phyloP scores from a whole-genome alignment of 2,113 vertebrate genomes.

The Spilogale gracilis region DNA sequence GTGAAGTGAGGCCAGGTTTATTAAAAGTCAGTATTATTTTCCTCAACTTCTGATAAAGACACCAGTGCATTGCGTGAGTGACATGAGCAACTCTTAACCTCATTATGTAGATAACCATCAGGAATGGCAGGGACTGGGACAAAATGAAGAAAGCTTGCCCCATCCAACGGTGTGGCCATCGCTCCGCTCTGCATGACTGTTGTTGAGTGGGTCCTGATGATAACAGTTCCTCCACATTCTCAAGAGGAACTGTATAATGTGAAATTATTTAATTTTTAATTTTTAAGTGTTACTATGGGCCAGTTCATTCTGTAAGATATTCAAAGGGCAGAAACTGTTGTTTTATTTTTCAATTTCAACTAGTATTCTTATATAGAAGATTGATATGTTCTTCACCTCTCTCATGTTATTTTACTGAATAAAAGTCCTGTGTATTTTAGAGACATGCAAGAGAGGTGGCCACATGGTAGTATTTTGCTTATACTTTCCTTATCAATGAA shows the following conservation, averaged over 20 bases:
- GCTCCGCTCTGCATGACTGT: not conserved
- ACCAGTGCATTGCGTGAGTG: not conserved
- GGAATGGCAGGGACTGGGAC: not conserved
- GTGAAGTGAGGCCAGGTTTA: not conserved
- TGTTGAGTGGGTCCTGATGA: not conserved
- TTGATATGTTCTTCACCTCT: accelerated
- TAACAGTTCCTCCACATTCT: not conserved
- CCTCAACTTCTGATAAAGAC: not conserved
- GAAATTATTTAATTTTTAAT: not conserved
- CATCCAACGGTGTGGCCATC: not conserved
- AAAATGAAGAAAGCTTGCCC: not conserved
- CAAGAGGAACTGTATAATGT: not conserved
- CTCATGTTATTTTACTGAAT: not conserved
- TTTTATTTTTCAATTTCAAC: not conserved
- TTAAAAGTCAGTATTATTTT: not conserved
- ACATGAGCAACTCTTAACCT: not conserved
- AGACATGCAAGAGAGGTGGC: not conserved
- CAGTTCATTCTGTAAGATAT: not conserved
- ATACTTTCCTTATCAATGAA: not conserved
- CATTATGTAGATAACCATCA: not conserved
- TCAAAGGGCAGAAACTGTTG: not conserved
- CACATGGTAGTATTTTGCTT: not conserved
- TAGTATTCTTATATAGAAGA: not conserved
- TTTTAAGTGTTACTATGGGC: not conserved
- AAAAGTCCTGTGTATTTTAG: not conserved